Evolutionary conservation across 2,113 vertebrate genomes (phyloP), one percentile per base, ranked within the genome.

Genomic region (Elanus axillaris): DNA sequence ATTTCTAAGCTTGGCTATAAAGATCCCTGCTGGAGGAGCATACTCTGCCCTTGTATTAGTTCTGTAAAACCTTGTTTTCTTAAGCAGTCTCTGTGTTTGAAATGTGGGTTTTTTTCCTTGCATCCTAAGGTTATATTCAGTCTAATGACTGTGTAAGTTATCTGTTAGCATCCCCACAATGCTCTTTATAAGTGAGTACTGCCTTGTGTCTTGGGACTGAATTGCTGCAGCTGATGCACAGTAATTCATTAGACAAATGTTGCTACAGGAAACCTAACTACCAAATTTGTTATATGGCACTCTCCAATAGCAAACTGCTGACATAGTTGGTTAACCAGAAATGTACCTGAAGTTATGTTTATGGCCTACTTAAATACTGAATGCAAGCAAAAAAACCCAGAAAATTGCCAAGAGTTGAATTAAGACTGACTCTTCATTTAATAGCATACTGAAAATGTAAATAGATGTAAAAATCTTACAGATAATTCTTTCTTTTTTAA

Each of bases 21-120:
- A 63, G 10, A 2, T 34, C 3, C 10, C 32, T 72, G 6, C 22
- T 40, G 19, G 25, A 92, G 7, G 20, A 80, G 4, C 0, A 0
- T 42, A 40, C 43, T 52, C n/a, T 86, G 16, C 13, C 25, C 23
- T 78, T 34, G 3, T 45, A 50, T 66, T 66, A 48, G 32, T 55
- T 92, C 48, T 76, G 16, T 53, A 77, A 95, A 73, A 47, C 7
- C 8, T 26, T 62, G 34, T 83, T 93, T 94, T 94, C 63, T 91
- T 74, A 74, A 88, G 79, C 26, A 52, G 4, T n/a, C 17, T 67
- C 20, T 60, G 10, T 22, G 14, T 63, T 80, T 79, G 32, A 75
- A 93, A 56, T 25, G 2, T 4, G 27, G 16, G 3, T 32, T 40
- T 66, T 71, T 6, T 81, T 8, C 8, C 55, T 71, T 83, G 2